Conservation (phyloP, 2,797 vertebrate species). For the Hemibagrus guttatus region DNA sequence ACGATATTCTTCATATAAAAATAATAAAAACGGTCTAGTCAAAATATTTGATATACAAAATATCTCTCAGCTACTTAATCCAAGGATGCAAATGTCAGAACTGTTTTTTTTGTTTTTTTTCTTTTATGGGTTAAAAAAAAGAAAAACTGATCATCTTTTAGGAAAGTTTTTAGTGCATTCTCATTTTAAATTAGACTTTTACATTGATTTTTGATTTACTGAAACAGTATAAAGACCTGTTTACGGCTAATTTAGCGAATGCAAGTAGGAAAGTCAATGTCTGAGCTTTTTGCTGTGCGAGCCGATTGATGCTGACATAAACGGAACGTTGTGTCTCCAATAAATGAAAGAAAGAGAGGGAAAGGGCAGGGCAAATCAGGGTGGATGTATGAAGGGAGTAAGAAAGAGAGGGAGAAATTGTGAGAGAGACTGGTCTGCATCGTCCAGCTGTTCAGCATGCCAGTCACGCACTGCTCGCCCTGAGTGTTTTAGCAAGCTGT, state of each 20-base stretch:
- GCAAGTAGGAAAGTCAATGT: constrained; percentile 14
- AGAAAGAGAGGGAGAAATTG: not conserved
- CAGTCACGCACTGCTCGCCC: constrained; percentile 34
- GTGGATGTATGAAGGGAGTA: not conserved
- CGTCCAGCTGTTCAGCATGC: constrained; percentile 50
- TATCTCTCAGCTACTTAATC: no score
- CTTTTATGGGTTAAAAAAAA: no score
- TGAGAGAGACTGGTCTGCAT: constrained; percentile 33
- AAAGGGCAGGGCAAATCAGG: not conserved
- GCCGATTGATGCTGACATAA: constrained; percentile 11
- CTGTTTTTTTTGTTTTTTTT: not conserved
- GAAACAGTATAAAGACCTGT: not conserved
- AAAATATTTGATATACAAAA: no score
- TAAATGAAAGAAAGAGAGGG: constrained; percentile 37
- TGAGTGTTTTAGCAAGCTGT: constrained; percentile 41
- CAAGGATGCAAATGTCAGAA: not conserved
- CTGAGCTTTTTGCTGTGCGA: not conserved
- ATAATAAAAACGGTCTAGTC: no score
- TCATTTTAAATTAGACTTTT: not conserved
- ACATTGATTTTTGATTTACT: not conserved
- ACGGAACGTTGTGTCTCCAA: not conserved
- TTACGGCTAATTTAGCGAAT: not conserved
- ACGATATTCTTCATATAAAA: not conserved
- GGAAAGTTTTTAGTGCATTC: not conserved
- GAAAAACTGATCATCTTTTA: not conserved